Base-by-base conservation (phyloP, 2,888 invertebrate species). In the Ditylenchus weischeri region DNA sequence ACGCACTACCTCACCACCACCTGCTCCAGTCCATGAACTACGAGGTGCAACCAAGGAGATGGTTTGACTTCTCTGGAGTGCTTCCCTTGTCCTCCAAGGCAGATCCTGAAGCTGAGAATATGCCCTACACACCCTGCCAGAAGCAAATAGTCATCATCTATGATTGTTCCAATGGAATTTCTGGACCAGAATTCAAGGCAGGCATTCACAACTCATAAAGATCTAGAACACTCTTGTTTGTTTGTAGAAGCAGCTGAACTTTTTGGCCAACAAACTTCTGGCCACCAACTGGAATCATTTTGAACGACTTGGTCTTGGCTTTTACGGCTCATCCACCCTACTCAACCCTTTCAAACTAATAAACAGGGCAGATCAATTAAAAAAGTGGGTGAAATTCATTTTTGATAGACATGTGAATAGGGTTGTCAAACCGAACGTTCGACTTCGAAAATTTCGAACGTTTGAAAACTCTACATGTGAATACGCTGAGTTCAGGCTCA, bases 11-110 rank as follows among this genome's bases (percentile, higher is more conserved):
- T 29, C 29, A 29, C 5, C 29, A 29, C 29, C 29, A 29, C 29
- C 29, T 29, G 29, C 29, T 29, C 5, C 29, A 29, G 29, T 29
- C 29, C 29, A 29, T 50, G 50, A 6, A 50, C 0, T 10, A 23
- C 11, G 19, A 65, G 58, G 58, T 59, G 21, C 15, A 63, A 21
- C 15, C 7, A 62, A 64, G n/a, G 35, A 19, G 21, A 29, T 47
- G 11, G 7, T 59, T 15, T 64, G 23, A 50, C 50, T 18, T 19
- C 6, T 50, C 21, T 50, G 50, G 50, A 50, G 21, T 50, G 50
- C 21, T 50, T 50, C 50, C 50, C 50, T 5, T 50, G 50, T 50
- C 43, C 43, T 29, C 29, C 29, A 29, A 29, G 29, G 2, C 29
- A 29, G 29, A 29, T 2, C 5, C 29, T 29, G 29, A 29, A 29